Percentiles rank a stretch among this genome's conserved stretches.
phyloP scores from a whole-genome alignment of 2,888 invertebrate species.

The Ichneumoninae sp. region DNA sequence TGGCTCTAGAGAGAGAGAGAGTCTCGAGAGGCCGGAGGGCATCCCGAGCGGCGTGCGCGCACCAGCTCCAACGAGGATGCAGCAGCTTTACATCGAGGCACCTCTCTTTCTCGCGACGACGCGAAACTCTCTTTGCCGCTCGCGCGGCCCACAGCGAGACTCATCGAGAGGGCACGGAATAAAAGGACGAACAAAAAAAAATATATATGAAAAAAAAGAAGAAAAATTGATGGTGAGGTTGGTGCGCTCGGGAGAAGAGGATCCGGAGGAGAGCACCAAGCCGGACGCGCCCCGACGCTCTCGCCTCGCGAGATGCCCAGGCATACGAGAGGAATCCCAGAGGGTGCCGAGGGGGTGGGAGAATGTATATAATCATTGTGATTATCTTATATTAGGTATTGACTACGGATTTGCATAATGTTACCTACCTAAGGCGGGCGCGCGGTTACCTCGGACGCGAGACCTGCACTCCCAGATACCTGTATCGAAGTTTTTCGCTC shows the following conservation, averaged over 20 bases:
- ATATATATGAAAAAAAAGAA: not conserved
- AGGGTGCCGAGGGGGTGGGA: conserved; percentile 75
- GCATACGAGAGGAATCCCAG: conserved; percentile 65
- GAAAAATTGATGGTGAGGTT: conserved; percentile 11
- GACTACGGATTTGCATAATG: conserved; percentile 84
- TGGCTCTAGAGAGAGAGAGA: conserved; percentile 39
- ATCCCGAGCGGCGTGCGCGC: conserved; percentile 55
- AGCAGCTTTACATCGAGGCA: conserved; percentile 9
- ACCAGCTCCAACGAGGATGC: conserved; percentile 48
- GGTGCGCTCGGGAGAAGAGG: conserved; percentile 12
- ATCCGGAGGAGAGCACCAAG: conserved; percentile 29
- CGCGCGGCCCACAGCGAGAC: conserved; percentile 29
- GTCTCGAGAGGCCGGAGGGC: conserved; percentile 58
- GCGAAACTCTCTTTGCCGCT: conserved; percentile 30
- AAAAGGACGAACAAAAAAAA: conserved; percentile 67
- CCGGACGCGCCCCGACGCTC: conserved; percentile 62
- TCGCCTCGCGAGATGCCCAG: conserved; percentile 46
- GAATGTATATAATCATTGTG: conserved; percentile 82
- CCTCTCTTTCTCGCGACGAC: conserved; percentile 66
- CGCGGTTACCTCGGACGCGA: conserved; percentile 70
- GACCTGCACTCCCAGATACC: conserved; percentile 59
- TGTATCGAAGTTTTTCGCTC: conserved; percentile 48
- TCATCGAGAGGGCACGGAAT: conserved; percentile 63
- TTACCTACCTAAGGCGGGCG: conserved; percentile 78
- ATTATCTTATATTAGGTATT: conserved; percentile 84